Conservation (phyloP, 2,113 vertebrate species). For the Pseudopodoces humilis region DNA sequence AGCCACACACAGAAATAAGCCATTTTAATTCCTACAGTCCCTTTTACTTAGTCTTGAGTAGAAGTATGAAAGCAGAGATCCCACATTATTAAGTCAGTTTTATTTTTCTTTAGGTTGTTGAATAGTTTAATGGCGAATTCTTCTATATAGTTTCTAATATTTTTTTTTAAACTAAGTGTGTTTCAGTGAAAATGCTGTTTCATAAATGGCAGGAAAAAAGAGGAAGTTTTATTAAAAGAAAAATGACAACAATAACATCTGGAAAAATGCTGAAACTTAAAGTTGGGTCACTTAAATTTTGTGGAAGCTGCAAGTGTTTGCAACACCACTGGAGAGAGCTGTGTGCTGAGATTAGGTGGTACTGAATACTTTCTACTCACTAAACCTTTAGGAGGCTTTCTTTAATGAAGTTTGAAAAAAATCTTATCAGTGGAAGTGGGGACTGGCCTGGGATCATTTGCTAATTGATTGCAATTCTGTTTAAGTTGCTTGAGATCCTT, state of each 20-base stretch:
- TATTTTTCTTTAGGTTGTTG: neutral
- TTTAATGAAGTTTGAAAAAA: neutral
- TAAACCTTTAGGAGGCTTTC: neutral
- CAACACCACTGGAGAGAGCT: conserved; percentile 27
- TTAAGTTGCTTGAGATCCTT: neutral
- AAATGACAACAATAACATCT: neutral
- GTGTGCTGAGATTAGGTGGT: neutral
- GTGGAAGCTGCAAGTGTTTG: neutral
- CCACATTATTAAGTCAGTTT: neutral
- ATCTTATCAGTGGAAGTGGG: neutral
- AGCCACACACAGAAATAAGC: neutral
- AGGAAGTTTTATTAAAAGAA: neutral
- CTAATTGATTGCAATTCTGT: neutral
- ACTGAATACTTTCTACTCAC: neutral
- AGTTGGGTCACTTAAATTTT: neutral
- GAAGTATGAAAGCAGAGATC: neutral
- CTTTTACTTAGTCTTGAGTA: neutral
- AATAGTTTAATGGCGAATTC: neutral
- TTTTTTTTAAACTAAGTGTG: neutral
- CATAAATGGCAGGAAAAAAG: neutral
- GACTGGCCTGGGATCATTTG: neutral
- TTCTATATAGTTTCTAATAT: neutral
- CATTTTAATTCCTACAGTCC: neutral
- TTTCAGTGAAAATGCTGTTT: neutral
- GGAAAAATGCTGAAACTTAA: neutral